Evolutionary conservation across 2,113 vertebrate species (phyloP).

Genomic region (Cathartes aura): DNA sequence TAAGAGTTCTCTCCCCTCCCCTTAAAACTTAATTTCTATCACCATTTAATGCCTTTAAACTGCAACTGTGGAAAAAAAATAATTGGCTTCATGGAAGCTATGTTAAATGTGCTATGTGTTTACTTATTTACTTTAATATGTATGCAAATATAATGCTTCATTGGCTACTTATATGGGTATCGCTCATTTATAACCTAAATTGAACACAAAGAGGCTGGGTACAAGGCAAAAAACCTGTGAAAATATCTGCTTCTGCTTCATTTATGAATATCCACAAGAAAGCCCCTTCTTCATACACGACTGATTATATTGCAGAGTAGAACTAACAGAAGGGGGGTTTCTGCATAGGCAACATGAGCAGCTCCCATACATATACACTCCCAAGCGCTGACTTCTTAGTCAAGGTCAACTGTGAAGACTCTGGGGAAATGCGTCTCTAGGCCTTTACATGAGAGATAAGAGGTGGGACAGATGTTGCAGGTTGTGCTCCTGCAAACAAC

Average conservation of each 20-base stretch:
- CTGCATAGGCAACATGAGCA: neutral
- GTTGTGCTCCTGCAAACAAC: neutral
- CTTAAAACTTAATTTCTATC: constrained; percentile 39
- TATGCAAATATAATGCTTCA: constrained; percentile 41
- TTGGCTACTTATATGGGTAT: neutral
- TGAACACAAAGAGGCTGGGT: neutral
- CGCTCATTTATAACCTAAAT: neutral
- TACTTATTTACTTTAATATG: constrained; percentile 64
- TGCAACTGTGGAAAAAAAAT: neutral
- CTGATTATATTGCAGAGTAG: neutral
- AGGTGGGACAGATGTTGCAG: neutral
- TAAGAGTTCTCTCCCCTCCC: neutral
- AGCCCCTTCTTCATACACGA: neutral
- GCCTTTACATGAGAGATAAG: neutral
- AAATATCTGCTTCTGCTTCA: neutral
- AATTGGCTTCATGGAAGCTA: neutral
- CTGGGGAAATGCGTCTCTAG: neutral
- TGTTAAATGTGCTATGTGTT: neutral
- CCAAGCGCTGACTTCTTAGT: neutral
- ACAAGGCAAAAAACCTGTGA: neutral
- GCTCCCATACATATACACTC: neutral
- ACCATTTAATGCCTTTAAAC: constrained; percentile 22
- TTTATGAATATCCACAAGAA: neutral
- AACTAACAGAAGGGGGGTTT: neutral
- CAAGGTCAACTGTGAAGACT: neutral